A percentile compares a stretch with the other conserved stretches of the same genome.
phyloP scores from a whole-genome alignment of 2,113 vertebrate genomes.

The Chelonoidis abingdonii region DNA sequence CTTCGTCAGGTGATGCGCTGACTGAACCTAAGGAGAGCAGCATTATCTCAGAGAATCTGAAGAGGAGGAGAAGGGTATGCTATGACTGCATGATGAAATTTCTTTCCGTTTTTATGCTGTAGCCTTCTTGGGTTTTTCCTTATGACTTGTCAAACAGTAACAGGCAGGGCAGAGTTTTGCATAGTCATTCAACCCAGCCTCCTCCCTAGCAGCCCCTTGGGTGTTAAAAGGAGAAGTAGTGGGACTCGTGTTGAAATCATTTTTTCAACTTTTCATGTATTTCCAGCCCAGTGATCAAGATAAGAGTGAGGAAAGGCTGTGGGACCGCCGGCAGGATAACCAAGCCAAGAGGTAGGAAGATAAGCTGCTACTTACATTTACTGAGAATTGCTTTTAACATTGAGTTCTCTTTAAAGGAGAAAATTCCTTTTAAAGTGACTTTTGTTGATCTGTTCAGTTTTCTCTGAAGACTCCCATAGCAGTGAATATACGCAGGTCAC shows the following conservation, averaged over 20 bases:
- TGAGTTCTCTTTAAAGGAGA: neutral
- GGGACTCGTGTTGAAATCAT: conserved; percentile 59
- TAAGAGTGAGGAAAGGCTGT: conserved; percentile 18
- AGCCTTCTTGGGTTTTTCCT: neutral
- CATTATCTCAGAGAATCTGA: neutral
- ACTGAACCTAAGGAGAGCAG: neutral
- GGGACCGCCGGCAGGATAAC: neutral
- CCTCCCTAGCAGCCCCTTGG: neutral
- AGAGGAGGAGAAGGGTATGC: neutral
- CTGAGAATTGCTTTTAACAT: neutral
- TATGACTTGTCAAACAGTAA: neutral
- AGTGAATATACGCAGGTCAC: accelerated
- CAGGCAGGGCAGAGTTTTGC: neutral
- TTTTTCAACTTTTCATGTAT: neutral
- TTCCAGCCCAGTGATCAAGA: neutral
- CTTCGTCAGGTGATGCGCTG: neutral
- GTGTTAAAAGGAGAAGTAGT: conserved; percentile 62
- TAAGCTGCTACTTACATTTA: neutral
- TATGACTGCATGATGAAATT: neutral
- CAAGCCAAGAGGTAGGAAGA: conserved; percentile 59
- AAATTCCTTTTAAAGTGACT: neutral
- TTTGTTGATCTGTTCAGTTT: neutral
- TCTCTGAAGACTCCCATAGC: neutral
- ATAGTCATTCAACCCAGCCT: conserved; percentile 12
- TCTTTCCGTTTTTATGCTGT: neutral